Percentiles rank a stretch among this genome's conserved stretches.
Evolutionary conservation across 2,113 vertebrate species (phyloP).

Genomic region (Willisornis vidua): DNA sequence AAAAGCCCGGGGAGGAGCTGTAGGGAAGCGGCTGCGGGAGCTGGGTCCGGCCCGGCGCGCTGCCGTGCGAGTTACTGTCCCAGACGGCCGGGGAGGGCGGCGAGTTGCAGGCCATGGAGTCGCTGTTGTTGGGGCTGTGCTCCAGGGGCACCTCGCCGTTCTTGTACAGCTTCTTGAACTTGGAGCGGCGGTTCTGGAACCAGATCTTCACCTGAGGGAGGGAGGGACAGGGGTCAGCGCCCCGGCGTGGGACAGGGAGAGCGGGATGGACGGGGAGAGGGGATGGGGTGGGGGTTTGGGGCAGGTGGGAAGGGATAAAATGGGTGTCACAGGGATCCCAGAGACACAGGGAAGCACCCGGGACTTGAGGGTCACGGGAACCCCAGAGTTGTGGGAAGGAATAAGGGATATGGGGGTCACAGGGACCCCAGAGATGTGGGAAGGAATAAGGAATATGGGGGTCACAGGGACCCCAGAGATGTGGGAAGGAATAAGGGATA

Average conservation of each 20-base stretch:
- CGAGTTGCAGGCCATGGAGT: slow-evolving; percentile 98
- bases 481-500: fast-evolving
- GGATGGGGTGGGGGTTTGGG: no score
- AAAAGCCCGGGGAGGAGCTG: slow-evolving; percentile 89
- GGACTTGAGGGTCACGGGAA: fast-evolving
- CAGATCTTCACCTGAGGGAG: slow-evolving; percentile 92
- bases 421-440: fast-evolving
- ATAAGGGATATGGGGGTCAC: fast-evolving
- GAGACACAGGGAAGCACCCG: fast-evolving
- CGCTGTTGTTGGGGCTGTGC: slow-evolving; percentile 96
- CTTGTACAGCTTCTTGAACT: slow-evolving; percentile 99
- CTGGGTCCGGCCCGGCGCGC: slow-evolving; percentile 81
- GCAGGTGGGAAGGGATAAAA: neutral
- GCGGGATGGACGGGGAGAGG: no score
- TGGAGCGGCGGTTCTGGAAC: slow-evolving; percentile 98
- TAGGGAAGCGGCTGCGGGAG: slow-evolving; percentile 85
- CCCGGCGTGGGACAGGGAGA: fast-evolving
- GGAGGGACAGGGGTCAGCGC: neutral
- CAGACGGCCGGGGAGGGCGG: slow-evolving; percentile 91
- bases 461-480: neutral
- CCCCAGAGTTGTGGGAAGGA: fast-evolving
- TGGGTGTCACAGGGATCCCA: fast-evolving
- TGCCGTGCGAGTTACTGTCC: slow-evolving; percentile 87
- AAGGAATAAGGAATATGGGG: fast-evolving
- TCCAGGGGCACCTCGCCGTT: slow-evolving; percentile 95